Percentiles rank a stretch among this genome's conserved stretches.
phyloP scores from a whole-genome alignment of 2,888 invertebrate species.

The Limnephilus auricula region DNA sequence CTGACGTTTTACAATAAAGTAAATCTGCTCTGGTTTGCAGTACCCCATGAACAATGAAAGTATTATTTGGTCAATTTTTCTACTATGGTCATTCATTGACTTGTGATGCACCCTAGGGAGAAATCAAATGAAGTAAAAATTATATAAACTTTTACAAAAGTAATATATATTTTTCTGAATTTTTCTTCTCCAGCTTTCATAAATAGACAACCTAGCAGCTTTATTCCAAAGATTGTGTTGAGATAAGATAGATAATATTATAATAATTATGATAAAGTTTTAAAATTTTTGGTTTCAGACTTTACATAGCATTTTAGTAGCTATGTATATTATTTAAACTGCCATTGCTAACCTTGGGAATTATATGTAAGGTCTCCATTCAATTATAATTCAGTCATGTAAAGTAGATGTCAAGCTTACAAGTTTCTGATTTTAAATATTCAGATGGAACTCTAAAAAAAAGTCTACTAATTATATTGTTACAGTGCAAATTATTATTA shows the following conservation, averaged over 20 bases:
- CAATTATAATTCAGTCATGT: too few species aligned
- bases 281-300: background rate
- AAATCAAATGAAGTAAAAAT: background rate
- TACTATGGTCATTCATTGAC: slow-evolving; percentile 2
- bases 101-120: background rate
- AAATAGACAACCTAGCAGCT: background rate
- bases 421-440: background rate
- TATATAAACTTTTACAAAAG: background rate
- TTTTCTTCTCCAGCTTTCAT: background rate
- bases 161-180: background rate
- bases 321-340: too few species aligned
- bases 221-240: background rate
- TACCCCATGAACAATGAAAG: background rate
- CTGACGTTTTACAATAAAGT: background rate
- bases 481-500: background rate
- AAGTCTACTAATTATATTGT: background rate
- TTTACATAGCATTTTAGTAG: background rate
- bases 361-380: background rate
- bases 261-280: background rate
- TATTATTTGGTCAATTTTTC: background rate
- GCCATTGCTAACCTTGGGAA: background rate
- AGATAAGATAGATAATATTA: background rate
- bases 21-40: background rate
- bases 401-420: too few species aligned
- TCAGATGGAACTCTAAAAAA: background rate